Base-by-base conservation (phyloP, 2,113 vertebrate species). In the Labeo catla region DNA sequence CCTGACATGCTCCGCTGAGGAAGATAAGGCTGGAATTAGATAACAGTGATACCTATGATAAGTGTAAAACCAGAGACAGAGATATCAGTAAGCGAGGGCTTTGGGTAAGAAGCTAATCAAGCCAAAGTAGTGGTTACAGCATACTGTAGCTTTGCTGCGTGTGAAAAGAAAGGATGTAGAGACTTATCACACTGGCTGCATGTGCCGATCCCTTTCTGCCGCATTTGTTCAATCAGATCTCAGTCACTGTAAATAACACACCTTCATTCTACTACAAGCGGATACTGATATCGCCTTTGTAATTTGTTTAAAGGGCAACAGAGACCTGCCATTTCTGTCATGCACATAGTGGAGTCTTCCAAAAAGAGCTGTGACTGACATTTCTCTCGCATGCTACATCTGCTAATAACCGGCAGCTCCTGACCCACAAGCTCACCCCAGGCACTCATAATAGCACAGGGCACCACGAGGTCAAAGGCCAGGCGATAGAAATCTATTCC, bases 11-110 rank as follows among this genome's bases (percentile, higher is more conserved):
- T 76, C 80, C 47, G 0, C 34, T 68, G 80, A 63, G 81, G 57
- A 77, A 59, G 74, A 84, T 84, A 78, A 84, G 77, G 81, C 54
- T 70, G 78, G 77, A 70, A 76, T 86, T 72, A 76, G 73, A 70
- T 47, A 74, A 47, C 45, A 83, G 78, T 72, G 19, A 80, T 76
- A 72, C 50, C 50, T 82, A n/a, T 63, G 72, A 77, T 66, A 84
- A 72, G 66, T 59, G 49, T 68, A 52, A 16, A 81, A 65, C 16
- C 34, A 72, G 50, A 59, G 6, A 73, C 19, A 7, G 63, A 47
- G 50, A 66, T 86, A 76, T 68, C 34, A 84, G 83, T 36, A 52
- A 39, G 36, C 8, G 16, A 39, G 4, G 10, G 28, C 65, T 76
- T 70, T 76, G 49, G 50, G 43, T 74, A 54, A 49, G 70, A 52